Evolutionary conservation across 2,797 vertebrate genomes (phyloP).

Genomic region (Acanthornis magna): DNA sequence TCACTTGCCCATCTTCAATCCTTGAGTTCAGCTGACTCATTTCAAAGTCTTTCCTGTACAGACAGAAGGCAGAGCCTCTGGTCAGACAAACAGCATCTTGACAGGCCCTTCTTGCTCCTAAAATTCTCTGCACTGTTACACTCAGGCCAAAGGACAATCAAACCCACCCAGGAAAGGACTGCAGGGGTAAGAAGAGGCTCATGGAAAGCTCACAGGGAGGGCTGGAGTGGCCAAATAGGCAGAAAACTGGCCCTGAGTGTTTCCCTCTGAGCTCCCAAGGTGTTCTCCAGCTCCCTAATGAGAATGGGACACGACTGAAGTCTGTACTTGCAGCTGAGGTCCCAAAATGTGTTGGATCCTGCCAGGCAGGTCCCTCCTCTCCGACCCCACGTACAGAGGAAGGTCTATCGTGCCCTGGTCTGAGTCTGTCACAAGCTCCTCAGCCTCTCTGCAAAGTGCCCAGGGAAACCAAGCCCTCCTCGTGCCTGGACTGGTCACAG

Average conservation of each 20-base stretch:
- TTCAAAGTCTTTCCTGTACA: conserved; percentile 87
- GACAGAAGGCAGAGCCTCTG: not conserved
- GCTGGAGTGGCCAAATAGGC: not conserved
- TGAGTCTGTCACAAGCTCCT: not conserved
- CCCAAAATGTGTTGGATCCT: not conserved
- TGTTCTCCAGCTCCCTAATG: accelerated
- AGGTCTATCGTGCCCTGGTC: not conserved
- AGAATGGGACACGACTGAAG: not conserved
- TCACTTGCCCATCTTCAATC: conserved; percentile 87
- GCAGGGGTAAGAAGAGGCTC: not conserved
- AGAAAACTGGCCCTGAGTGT: not conserved
- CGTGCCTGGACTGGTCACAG: not conserved
- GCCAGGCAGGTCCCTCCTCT: not conserved
- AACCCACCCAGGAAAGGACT: not conserved
- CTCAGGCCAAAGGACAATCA: not conserved
- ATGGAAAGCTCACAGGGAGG: not conserved
- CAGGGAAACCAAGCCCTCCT: not conserved
- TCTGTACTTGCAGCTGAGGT: not conserved
- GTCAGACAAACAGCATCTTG: not conserved
- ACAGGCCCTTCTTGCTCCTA: not conserved
- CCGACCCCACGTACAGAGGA: not conserved
- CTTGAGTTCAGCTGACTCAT: conserved; percentile 83
- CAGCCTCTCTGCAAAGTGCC: not conserved
- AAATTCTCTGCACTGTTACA: not conserved
- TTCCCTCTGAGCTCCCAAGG: not conserved